Evolutionary conservation across 1,140 invertebrate genomes (phyloP), one percentile per base, ranked within the genome.

Genomic region (Drosophila grimshawi): DNA sequence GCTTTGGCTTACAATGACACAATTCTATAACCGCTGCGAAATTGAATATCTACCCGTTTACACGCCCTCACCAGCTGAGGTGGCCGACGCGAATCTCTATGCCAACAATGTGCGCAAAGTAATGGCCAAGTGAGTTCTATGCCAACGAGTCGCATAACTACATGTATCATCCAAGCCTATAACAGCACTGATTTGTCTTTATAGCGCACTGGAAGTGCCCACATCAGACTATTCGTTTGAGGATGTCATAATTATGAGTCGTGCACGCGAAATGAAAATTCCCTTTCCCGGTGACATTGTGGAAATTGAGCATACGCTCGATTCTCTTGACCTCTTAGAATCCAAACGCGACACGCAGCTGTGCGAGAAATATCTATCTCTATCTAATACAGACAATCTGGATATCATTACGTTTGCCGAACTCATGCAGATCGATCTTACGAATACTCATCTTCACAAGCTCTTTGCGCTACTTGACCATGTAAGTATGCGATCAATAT

Each of bases 21-120:
- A 98, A 93, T 95, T 98, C 71, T 96, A 97, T 83, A 98, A 96
- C 76, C 95, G 95, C 55, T 97, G 97, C 86, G 98, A 99, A 94
- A 96, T 99, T 56, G 98, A 99, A 94, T 99, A 97, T 93, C 94
- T 99, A 8, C 98, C 98, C 0, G 97, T 99, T 1, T 98, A 99
- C 93, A 94, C 93, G 10, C 98, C 98, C 2, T 97, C 93, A 78
- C 96, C 97, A 76, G 96, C 96, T 65, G 98, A 99, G 92, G 96
- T 96, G 91, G 93, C 94, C 67, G 96, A 99, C 94, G 96, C 97
- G 0, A 97, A 97, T 92, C 93, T 99, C 8, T 99, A 96, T 93
- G 98, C 98, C 2, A 95, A 95, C 71, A 99, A 99, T 93, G 98
- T 99, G 11, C 94, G 97, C 71, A 94, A 95, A 78, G 94, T 97